These are phyloP conservation scores for Buceros bicornis DNA, from an alignment of 2,797 vertebrate species.

Conservation along the genomic window DNA sequence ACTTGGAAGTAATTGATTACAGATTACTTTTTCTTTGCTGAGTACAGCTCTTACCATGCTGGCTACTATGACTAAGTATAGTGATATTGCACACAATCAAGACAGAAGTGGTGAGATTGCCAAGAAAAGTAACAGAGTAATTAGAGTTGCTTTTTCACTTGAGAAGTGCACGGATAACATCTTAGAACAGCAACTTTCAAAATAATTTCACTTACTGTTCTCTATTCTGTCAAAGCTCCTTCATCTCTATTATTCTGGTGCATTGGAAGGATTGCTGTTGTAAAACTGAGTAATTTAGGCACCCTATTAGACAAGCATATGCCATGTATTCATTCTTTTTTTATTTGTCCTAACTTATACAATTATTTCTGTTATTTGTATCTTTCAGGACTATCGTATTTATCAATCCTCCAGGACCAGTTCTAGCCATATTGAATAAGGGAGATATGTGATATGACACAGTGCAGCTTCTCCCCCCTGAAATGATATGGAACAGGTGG, in stretches of 20 bases:
- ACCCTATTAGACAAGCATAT: not conserved
- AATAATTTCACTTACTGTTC: not conserved
- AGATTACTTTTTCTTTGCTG: not conserved
- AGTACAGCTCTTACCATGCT: not conserved
- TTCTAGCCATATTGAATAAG: not conserved
- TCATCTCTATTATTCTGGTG: not conserved
- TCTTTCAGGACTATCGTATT: not conserved
- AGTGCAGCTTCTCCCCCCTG: not conserved
- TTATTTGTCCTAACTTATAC: not conserved
- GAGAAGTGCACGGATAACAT: constrained; percentile 4
- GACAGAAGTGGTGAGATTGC: not conserved
- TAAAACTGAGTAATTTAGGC: not conserved
- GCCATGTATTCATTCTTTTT: not conserved
- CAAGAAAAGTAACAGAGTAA: constrained; percentile 25
- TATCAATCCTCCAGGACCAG: not conserved
- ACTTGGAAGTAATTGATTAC: constrained; percentile 36
- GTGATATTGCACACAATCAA: not conserved
- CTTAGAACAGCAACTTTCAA: not conserved
- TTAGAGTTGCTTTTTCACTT: constrained; percentile 7
- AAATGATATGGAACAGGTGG: not conserved
- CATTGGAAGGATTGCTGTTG: not conserved
- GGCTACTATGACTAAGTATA: not conserved
- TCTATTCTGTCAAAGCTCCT: not conserved
- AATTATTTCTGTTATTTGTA: not conserved
- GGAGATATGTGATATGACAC: not conserved